Conservation (phyloP, 2,113 vertebrate genomes). For the Bujurquina vittata region DNA sequence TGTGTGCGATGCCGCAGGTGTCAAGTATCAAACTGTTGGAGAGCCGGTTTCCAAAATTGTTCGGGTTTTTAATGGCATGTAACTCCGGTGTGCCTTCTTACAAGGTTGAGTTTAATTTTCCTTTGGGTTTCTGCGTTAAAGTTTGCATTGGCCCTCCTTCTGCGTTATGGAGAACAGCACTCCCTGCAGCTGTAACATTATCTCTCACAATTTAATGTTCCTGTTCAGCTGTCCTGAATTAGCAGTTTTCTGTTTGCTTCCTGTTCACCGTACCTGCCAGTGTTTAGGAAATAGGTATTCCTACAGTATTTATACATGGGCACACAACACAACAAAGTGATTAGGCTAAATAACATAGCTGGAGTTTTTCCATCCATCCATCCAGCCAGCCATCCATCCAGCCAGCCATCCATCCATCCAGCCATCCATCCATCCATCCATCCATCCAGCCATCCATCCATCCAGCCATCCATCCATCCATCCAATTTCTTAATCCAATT, state of each 20-base stretch:
- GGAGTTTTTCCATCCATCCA: not conserved
- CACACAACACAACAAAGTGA: not conserved
- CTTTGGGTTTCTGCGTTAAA: slow-evolving; percentile 13
- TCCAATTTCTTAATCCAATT: not conserved
- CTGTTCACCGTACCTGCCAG: not conserved
- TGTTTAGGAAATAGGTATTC: not conserved
- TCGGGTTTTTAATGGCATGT: slow-evolving; percentile 24
- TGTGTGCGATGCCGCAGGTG: not conserved
- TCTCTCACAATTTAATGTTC: slow-evolving; percentile 9
- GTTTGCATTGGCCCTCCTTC: slow-evolving; percentile 29
- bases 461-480: not conserved
- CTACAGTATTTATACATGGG: not conserved
- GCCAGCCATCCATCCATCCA: not conserved
- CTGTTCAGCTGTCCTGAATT: not conserved
- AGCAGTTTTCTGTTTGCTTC: not conserved
- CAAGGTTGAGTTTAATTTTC: slow-evolving; percentile 38
- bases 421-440: not conserved
- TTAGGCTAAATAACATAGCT: not conserved
- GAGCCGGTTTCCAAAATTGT: slow-evolving; percentile 31
- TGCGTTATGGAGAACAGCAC: not conserved
- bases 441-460: not conserved
- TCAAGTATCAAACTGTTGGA: slow-evolving; percentile 31
- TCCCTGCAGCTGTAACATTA: slow-evolving; percentile 29
- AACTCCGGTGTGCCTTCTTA: not conserved
- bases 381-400: not conserved